Conservation (phyloP, 1,140 invertebrate genomes). For the Eubasilissa regina region DNA sequence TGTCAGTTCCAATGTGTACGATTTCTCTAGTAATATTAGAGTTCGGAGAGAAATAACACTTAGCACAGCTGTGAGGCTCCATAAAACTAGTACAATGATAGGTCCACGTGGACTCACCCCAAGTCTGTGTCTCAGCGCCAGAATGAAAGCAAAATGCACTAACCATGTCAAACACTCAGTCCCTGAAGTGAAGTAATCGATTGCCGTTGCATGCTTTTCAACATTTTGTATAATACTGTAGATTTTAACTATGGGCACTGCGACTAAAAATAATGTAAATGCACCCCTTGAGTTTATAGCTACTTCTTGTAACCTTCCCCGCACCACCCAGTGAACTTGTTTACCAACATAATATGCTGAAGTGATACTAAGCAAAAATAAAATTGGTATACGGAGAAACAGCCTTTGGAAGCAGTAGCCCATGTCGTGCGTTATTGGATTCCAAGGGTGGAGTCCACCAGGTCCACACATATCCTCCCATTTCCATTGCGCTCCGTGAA, state of each 20-base stretch:
- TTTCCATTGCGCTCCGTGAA: slow-evolving; percentile 70
- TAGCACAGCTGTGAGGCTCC: slow-evolving; percentile 77
- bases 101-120: slow-evolving; percentile 82
- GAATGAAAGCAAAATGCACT: slow-evolving; percentile 83
- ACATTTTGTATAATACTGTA: slow-evolving; percentile 73
- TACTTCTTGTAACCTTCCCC: slow-evolving; percentile 74
- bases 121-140: slow-evolving; percentile 77
- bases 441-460: slow-evolving; percentile 77
- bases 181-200: slow-evolving; percentile 80
- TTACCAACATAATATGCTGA: slow-evolving; percentile 85
- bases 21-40: slow-evolving; percentile 65
- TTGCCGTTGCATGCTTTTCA: slow-evolving; percentile 69
- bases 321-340: slow-evolving; percentile 72
- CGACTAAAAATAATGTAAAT: slow-evolving; percentile 74
- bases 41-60: slow-evolving; percentile 74
- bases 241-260: slow-evolving; percentile 78
- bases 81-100: slow-evolving; percentile 76
- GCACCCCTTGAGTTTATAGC: slow-evolving; percentile 77
- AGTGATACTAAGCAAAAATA: slow-evolving; percentile 79
- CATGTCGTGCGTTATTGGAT: slow-evolving; percentile 79
- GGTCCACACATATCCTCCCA: slow-evolving; percentile 84
- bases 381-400: slow-evolving; percentile 80
- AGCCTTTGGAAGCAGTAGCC: slow-evolving; percentile 87
- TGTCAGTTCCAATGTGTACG: slow-evolving; percentile 69
- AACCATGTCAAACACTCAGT: slow-evolving; percentile 84